Conservation (phyloP, 2,113 vertebrate species). For the Nerophis lumbriciformis region DNA sequence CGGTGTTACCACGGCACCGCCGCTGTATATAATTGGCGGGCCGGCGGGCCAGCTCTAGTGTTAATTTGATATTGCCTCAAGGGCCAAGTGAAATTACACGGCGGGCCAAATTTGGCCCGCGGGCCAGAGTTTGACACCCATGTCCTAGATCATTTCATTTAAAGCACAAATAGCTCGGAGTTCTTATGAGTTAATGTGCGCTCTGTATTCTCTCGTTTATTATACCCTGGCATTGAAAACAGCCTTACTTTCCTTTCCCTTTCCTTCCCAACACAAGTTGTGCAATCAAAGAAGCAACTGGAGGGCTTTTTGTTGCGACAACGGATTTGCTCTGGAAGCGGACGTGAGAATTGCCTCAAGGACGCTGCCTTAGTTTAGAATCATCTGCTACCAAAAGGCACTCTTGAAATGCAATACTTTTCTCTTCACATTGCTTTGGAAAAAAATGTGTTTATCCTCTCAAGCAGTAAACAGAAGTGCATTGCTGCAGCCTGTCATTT, state of each 20-base stretch:
- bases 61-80: too few relatives aligned
- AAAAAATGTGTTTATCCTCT: slow-evolving; percentile 35
- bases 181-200: slow-evolving; percentile 41
- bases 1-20: too few relatives aligned
- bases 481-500: slow-evolving; percentile 21
- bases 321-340: slow-evolving; percentile 63
- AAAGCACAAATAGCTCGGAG: too few relatives aligned
- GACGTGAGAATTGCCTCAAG: slow-evolving; percentile 41
- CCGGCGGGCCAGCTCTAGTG: too few relatives aligned
- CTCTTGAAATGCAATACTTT: slow-evolving; percentile 32
- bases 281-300: slow-evolving; percentile 44
- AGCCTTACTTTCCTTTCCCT: slow-evolving; percentile 49
- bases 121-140: too few relatives aligned
- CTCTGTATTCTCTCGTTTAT: slow-evolving; percentile 50
- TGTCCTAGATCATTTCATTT: too few relatives aligned
- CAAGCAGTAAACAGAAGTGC: slow-evolving; percentile 15
- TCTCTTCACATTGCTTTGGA: slow-evolving; percentile 21
- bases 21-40: too few relatives aligned
- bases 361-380: slow-evolving; percentile 31
- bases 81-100: too few relatives aligned
- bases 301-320: slow-evolving; percentile 58
- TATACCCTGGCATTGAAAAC: slow-evolving; percentile 46
- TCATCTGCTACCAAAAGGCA: slow-evolving; percentile 26
- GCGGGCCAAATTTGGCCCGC: too few relatives aligned
- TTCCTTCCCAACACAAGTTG: slow-evolving; percentile 36